Evolutionary conservation across 2,797 vertebrate species (phyloP).

Genomic region (Phalanger gymnotis): DNA sequence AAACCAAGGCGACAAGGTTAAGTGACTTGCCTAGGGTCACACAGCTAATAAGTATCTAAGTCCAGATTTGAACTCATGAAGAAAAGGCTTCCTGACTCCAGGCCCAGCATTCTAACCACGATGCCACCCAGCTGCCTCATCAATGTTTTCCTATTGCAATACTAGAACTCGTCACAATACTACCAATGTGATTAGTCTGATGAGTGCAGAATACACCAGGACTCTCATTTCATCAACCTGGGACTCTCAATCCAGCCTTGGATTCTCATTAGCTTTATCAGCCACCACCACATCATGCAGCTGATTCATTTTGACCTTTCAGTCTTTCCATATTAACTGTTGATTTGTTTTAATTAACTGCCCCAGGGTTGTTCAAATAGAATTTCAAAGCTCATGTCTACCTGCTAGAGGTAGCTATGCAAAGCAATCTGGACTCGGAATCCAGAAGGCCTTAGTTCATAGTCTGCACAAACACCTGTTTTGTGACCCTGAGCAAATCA

Average conservation of each 20-base stretch:
- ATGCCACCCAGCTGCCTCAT: background rate
- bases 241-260: background rate
- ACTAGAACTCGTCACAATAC: background rate
- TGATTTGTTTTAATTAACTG: background rate
- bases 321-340: background rate
- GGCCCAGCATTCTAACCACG: background rate
- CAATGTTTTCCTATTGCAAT: background rate
- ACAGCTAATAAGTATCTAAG: background rate
- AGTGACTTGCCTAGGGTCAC: background rate
- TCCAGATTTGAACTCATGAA: background rate
- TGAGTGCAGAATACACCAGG: background rate
- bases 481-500: background rate
- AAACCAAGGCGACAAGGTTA: background rate
- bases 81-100: background rate
- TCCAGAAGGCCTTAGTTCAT: background rate
- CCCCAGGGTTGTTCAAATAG: rapidly evolving
- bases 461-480: background rate
- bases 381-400: background rate
- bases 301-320: background rate
- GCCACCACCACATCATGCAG: background rate
- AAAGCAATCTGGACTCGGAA: background rate
- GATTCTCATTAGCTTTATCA: background rate
- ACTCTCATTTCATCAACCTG: too few species aligned
- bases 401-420: background rate
- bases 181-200: background rate